These are phyloP conservation scores for Xiphias gladius DNA, from an alignment of 2,113 vertebrate genomes.

Conservation along the genomic window DNA sequence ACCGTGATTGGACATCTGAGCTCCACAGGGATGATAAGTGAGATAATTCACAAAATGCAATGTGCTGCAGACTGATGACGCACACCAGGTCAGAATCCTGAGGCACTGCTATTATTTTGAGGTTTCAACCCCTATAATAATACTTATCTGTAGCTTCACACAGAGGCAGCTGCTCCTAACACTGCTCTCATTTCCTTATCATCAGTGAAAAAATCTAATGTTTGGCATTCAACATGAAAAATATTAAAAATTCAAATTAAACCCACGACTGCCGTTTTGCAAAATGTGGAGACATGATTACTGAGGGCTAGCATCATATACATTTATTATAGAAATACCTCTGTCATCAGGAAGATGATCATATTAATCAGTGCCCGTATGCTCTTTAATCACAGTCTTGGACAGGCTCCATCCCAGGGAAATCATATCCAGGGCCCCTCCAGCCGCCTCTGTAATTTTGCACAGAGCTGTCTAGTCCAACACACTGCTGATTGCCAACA, in stretches of 20 bases:
- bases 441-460: conserved; percentile 58
- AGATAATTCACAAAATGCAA: conserved; percentile 74
- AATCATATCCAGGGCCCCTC: conserved; percentile 67
- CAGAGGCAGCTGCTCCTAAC: conserved; percentile 54
- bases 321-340: conserved; percentile 79
- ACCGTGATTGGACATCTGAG: conserved; percentile 76
- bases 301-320: conserved; percentile 63
- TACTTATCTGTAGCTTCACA: conserved; percentile 64
- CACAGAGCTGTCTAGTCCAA: conserved; percentile 37
- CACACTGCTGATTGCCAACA: conserved; percentile 66
- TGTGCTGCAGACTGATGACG: conserved; percentile 48
- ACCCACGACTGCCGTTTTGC: conserved; percentile 30
- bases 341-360: conserved; percentile 75
- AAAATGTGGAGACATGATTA: conserved; percentile 38
- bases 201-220: conserved; percentile 49
- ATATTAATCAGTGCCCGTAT: conserved; percentile 80
- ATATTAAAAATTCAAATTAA: conserved; percentile 69
- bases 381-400: conserved; percentile 83
- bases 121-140: conserved; percentile 61
- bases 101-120: conserved; percentile 73
- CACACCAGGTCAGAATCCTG: conserved; percentile 58
- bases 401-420: conserved; percentile 66
- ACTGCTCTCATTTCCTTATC: conserved; percentile 49
- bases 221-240: conserved; percentile 48
- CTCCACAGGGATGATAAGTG: conserved; percentile 67